Percentiles rank a stretch among this genome's conserved stretches.
Evolutionary conservation across 2,113 vertebrate genomes (phyloP).

Genomic region (Oxygymnocypris stewartii): DNA sequence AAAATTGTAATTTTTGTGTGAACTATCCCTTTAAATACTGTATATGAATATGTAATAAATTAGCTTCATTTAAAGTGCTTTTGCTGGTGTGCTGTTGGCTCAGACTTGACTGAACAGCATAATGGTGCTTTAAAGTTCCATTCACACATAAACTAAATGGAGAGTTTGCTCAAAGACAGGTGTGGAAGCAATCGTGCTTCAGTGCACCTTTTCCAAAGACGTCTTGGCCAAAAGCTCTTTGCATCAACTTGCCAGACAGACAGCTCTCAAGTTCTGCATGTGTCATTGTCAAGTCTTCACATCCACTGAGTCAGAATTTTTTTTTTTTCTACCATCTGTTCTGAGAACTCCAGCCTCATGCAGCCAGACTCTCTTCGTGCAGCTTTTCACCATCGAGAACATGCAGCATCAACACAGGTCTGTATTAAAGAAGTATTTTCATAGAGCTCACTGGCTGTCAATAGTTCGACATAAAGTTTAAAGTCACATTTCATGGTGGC

Average conservation of each 20-base stretch:
- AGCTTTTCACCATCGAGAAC: conserved; percentile 6
- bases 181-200: not conserved
- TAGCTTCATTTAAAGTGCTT: not conserved
- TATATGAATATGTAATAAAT: not conserved
- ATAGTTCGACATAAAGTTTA: conserved; percentile 7
- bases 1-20: too few species aligned
- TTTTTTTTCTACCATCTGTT: conserved; percentile 25
- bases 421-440: conserved; percentile 18
- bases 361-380: conserved; percentile 22
- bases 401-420: not conserved
- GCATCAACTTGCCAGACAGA: conserved; percentile 16
- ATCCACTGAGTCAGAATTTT: conserved; percentile 22
- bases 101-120: not conserved
- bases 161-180: conserved; percentile 10
- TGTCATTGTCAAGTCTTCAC: conserved; percentile 20
- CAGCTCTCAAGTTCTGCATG: conserved; percentile 7
- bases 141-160: not conserved
- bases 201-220: conserved; percentile 25
- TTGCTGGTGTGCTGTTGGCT: not conserved
- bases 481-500: conserved; percentile 4
- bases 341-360: conserved; percentile 39
- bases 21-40: not conserved
- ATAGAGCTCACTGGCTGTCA: not conserved
- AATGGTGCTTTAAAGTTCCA: not conserved
- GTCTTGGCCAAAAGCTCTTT: conserved; percentile 14